Evolutionary conservation across 2,113 vertebrate genomes (phyloP).

Genomic region (Psittacula cyanocephala): DNA sequence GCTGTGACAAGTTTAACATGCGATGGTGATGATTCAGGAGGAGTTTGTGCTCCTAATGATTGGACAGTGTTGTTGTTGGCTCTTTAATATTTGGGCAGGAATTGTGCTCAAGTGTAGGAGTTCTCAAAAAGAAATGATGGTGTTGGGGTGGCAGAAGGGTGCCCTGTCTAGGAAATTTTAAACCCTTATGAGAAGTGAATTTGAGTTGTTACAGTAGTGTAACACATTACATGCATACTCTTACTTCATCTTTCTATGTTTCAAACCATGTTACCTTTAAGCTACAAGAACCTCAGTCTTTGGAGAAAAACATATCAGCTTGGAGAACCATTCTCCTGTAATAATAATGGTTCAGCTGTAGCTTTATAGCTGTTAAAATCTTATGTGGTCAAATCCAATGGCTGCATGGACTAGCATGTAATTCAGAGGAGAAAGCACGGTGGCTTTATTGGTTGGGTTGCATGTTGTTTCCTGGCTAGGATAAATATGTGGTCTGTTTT

Average conservation of each 20-base stretch:
- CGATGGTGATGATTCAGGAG: neutral
- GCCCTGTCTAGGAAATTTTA: neutral
- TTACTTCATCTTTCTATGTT: neutral
- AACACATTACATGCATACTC: neutral
- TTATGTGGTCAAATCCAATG: neutral
- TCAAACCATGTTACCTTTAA: neutral
- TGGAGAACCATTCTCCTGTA: neutral
- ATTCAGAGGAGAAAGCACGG: neutral
- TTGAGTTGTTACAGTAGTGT: neutral
- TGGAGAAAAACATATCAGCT: neutral
- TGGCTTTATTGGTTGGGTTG: neutral
- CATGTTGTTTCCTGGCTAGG: neutral
- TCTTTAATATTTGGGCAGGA: neutral
- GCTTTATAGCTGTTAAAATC: neutral
- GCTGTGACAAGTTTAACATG: neutral
- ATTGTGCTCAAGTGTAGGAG: neutral
- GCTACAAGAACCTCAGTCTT: neutral
- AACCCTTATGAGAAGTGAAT: neutral
- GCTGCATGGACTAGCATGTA: neutral
- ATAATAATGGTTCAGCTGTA: neutral
- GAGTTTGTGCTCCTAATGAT: neutral
- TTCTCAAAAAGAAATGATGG: neutral
- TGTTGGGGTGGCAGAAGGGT: neutral
- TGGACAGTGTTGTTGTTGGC: neutral
- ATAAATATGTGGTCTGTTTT: neutral